Conservation (phyloP, 2,797 vertebrate genomes). For the Tapirus indicus region DNA sequence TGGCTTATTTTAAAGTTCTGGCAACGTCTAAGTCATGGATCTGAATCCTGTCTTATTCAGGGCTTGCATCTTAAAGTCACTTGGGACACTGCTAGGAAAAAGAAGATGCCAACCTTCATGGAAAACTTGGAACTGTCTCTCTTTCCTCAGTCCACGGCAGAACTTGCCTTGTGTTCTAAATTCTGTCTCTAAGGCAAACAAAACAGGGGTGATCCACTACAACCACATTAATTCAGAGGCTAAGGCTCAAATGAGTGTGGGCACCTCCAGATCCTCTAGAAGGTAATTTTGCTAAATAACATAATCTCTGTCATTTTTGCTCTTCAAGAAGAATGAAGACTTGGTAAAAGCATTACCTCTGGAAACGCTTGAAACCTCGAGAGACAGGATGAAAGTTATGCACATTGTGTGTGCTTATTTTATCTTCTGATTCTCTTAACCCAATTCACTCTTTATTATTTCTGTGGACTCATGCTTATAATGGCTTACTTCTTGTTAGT, state of each 20-base stretch:
- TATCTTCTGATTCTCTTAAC: slow-evolving; percentile 23
- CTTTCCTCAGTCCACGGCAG: background rate
- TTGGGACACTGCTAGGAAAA: background rate
- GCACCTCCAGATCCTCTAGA: background rate
- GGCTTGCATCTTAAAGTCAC: background rate
- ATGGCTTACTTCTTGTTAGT: background rate
- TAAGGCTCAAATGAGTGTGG: background rate
- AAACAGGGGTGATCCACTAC: background rate
- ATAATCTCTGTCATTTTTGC: background rate
- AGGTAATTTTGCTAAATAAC: slow-evolving; percentile 51
- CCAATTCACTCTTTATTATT: background rate
- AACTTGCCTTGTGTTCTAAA: slow-evolving; percentile 69
- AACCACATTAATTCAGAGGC: background rate
- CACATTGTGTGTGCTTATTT: background rate
- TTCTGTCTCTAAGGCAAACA: slow-evolving; percentile 76
- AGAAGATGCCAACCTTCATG: background rate
- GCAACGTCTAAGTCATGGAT: background rate
- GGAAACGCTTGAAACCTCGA: background rate
- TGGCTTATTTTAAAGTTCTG: background rate
- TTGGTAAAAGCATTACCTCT: background rate
- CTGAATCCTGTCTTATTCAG: background rate
- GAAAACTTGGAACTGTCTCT: background rate
- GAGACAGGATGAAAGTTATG: background rate
- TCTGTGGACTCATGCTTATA: background rate
- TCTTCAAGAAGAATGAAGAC: slow-evolving; percentile 41